Evolutionary conservation across 2,113 vertebrate species (phyloP).

Genomic region (Lepidothrix coronata): DNA sequence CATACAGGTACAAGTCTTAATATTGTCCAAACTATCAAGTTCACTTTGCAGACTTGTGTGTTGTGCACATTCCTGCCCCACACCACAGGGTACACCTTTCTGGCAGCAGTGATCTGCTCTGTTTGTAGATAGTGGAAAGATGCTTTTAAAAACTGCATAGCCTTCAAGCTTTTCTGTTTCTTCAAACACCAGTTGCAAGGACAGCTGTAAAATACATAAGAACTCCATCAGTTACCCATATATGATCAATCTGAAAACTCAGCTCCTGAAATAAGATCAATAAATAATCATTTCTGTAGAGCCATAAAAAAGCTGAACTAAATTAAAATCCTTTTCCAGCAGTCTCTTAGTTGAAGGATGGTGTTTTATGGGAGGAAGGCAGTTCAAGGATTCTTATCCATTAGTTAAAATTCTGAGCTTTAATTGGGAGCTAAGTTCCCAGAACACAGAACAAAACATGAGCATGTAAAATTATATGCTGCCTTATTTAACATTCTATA

Average conservation of each 20-base stretch:
- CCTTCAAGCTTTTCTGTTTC: slow-evolving; percentile 60
- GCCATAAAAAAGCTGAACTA: background rate
- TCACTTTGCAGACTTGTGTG: background rate
- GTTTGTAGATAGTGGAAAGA: slow-evolving; percentile 29
- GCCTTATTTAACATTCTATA: background rate
- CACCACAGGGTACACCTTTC: background rate
- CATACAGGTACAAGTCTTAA: slow-evolving; percentile 36
- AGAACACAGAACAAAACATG: background rate
- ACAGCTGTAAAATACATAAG: slow-evolving; percentile 63
- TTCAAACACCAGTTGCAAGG: slow-evolving; percentile 46
- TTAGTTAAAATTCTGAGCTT: background rate
- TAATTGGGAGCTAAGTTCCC: background rate
- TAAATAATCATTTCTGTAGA: background rate
- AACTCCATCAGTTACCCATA: background rate
- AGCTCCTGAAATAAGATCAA: background rate
- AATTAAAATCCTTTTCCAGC: background rate
- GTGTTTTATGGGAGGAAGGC: background rate
- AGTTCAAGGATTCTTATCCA: background rate
- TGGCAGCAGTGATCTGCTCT: slow-evolving; percentile 39
- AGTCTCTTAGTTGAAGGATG: background rate
- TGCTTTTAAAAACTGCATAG: slow-evolving; percentile 49
- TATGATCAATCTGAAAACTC: background rate
- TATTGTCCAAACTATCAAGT: slow-evolving; percentile 13
- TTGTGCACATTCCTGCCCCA: background rate
- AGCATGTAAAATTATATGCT: background rate